These are phyloP conservation scores for Mohoua ochrocephala DNA, from an alignment of 2,113 vertebrate genomes.

Conservation along the genomic window DNA sequence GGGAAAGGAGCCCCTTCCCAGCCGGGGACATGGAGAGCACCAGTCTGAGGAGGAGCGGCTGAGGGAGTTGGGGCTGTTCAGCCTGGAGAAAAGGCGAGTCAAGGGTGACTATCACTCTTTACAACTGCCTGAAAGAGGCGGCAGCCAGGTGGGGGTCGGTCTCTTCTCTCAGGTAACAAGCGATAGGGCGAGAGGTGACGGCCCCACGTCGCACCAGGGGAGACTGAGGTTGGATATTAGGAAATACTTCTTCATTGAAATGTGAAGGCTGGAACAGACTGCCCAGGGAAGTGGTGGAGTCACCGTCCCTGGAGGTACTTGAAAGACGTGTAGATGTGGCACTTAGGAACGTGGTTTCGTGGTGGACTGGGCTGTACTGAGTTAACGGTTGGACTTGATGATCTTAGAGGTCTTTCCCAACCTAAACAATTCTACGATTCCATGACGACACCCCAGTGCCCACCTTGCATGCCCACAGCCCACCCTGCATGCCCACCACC, in stretches of 20 bases:
- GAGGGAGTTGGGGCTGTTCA: background rate
- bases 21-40: background rate
- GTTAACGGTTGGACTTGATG: background rate
- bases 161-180: background rate
- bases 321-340: background rate
- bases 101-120: background rate
- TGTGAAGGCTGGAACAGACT: background rate
- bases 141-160: background rate
- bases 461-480: background rate
- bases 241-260: background rate
- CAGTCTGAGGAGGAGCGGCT: background rate
- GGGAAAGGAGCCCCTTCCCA: background rate
- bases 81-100: background rate
- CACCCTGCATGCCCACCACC: rapidly evolving
- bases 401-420: background rate
- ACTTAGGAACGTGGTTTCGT: background rate
- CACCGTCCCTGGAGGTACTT: no score
- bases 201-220: background rate
- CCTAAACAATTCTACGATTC: background rate
- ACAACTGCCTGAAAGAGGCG: background rate
- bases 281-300: background rate
- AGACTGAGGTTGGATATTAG: background rate
- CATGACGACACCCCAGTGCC: background rate
- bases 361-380: background rate
- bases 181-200: background rate